Conservation (phyloP, 2,888 invertebrate species). For the Plusia festucae region DNA sequence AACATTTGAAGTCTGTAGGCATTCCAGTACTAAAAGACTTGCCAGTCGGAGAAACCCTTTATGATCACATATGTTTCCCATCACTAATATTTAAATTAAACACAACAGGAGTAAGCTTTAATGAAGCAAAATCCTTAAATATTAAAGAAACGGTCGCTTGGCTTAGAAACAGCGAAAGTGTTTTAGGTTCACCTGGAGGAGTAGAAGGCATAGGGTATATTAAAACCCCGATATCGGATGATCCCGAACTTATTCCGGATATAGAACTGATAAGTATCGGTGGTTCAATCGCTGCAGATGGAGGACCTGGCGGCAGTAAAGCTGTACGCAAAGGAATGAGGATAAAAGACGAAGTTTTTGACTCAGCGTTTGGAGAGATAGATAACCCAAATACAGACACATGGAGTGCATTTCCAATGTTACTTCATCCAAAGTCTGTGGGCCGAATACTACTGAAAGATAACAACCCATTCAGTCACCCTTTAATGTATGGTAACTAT, state of each 20-base stretch:
- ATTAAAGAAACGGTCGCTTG: slow-evolving; percentile 68
- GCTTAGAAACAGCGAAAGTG: slow-evolving; percentile 81
- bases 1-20: slow-evolving; percentile 86
- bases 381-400: slow-evolving; percentile 84
- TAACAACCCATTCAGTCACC: slow-evolving; percentile 92
- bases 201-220: slow-evolving; percentile 92
- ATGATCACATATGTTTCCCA: slow-evolving; percentile 90
- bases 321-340: slow-evolving; percentile 88
- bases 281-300: slow-evolving; percentile 91
- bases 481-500: slow-evolving; percentile 95
- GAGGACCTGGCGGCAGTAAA: slow-evolving; percentile 78
- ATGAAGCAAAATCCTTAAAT: slow-evolving; percentile 65
- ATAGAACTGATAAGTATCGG: slow-evolving; percentile 91
- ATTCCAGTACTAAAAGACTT: slow-evolving; percentile 90
- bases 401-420: slow-evolving; percentile 91
- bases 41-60: slow-evolving; percentile 91
- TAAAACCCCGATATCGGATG: slow-evolving; percentile 89
- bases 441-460: slow-evolving; percentile 92
- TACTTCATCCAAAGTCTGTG: slow-evolving; percentile 93
- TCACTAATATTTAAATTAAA: slow-evolving; percentile 83
- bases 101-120: slow-evolving; percentile 74
- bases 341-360: slow-evolving; percentile 87
- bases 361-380: slow-evolving; percentile 88
- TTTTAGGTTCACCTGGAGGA: slow-evolving; percentile 89
- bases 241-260: slow-evolving; percentile 90